phyloP scores from a whole-genome alignment of 2,113 vertebrate species.

The Nothocercus nigrocapillus region DNA sequence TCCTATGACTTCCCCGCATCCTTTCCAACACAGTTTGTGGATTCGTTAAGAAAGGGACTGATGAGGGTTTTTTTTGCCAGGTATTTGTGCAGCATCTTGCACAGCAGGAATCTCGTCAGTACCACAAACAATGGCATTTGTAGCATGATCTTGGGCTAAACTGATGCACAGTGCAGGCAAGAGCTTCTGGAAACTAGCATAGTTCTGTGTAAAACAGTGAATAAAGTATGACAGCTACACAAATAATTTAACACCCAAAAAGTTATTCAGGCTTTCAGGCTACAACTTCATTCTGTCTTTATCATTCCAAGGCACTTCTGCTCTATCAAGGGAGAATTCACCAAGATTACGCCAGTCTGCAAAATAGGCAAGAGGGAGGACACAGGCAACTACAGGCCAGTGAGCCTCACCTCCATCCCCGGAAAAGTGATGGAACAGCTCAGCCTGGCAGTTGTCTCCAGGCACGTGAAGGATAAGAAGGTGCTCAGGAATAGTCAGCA shows the following conservation, averaged over 20 bases:
- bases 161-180: not conserved
- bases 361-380: no score
- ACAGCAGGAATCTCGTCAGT: not conserved
- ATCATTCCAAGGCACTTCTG: not conserved
- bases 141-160: not conserved
- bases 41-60: not conserved
- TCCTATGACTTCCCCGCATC: not conserved
- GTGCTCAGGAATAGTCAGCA: no score
- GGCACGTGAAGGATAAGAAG: no score
- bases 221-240: not conserved
- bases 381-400: no score
- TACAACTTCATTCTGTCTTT: not conserved
- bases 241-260: not conserved
- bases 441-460: no score
- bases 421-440: no score
- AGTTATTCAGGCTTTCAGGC: not conserved
- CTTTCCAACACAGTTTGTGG: not conserved
- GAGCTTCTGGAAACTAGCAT: not conserved
- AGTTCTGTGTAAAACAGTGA: not conserved
- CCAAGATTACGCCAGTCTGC: no score
- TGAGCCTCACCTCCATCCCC: no score
- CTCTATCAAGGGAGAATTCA: not conserved
- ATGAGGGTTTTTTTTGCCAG: rapidly evolving
- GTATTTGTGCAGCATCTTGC: not conserved
- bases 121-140: not conserved